Evolutionary conservation across 2,797 vertebrate species (phyloP), one percentile per base, ranked within the genome.

Genomic region (Silurus aristotelis): DNA sequence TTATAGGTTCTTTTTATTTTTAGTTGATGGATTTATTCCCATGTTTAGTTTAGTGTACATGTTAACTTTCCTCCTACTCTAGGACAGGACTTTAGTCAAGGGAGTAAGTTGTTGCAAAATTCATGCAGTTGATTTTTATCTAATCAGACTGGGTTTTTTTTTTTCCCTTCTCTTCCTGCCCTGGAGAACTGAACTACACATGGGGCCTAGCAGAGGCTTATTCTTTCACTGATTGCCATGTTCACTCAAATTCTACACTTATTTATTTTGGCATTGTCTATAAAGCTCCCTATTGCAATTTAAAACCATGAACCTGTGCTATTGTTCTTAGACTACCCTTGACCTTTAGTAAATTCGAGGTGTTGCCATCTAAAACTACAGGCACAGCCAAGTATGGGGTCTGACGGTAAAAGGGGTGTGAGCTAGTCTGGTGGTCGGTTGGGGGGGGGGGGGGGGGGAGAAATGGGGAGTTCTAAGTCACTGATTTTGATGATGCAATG

Each of bases 1-100:
- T 2, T 25, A 7, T 25, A 38, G 38, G 15, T 58, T 31, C 38
- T 25, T 64, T 19, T 27, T 61, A 60, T 38, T 60, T 31, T 38
- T 38, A 60, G 13, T 58, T 52, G 14, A 27, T 8, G 55, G 14
- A 20, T 22, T 6, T 31, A 52, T 22, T 75, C 4, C 22, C 58
- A 0, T 3, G 77, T 87, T 88, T 82, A 86, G 86, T 56, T 48
- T 10, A 31, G 58, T 25, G 27, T 31, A n/a, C n/a, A 7, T 15
- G 20, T 48, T 81, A 60, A 27, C 68, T 9, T 73, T 27, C 14
- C 6, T 2, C 60, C 58, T 38, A 27, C 55, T 84, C 22, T 27
- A 68, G 52, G 48, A 31, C n/a, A 60, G 83, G 76, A 87, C 77
- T 85, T 87, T 87, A 68, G 68, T 77, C 85, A 14, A 14, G 87